phyloP scores from a whole-genome alignment of 2,113 vertebrate genomes.

The Orthonyx spaldingii region DNA sequence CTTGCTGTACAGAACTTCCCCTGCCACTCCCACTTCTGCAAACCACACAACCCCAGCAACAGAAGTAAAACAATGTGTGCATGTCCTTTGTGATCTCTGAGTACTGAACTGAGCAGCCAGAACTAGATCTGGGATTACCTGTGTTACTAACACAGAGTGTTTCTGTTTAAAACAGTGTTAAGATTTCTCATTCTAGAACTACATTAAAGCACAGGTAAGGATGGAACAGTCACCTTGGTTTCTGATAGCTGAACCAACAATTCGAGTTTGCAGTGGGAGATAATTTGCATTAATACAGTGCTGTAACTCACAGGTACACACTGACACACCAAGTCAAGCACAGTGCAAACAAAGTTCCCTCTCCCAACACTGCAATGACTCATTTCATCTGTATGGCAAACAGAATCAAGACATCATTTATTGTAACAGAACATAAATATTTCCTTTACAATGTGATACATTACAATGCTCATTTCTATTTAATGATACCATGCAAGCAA shows the following conservation, averaged over 20 bases:
- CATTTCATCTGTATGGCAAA: background rate
- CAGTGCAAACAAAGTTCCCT: background rate
- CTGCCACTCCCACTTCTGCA: background rate
- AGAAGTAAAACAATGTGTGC: background rate
- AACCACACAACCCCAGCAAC: background rate
- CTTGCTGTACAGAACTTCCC: background rate
- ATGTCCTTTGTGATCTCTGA: background rate
- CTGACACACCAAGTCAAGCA: background rate
- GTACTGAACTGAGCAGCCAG: background rate
- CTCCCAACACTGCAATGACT: background rate
- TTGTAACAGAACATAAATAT: background rate
- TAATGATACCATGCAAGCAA: background rate
- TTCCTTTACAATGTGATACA: background rate
- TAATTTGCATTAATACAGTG: background rate
- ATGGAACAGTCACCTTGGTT: background rate
- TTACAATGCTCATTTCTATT: background rate
- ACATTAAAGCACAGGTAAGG: background rate
- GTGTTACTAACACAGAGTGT: background rate
- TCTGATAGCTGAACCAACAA: background rate
- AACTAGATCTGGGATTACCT: background rate
- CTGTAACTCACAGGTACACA: background rate
- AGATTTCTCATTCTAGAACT: background rate
- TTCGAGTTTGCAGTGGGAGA: background rate
- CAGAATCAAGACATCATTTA: background rate
- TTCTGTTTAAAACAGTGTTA: background rate